Percentiles rank a stretch among this genome's conserved stretches.
These are phyloP conservation scores for Leistus spinibarbis DNA, from an alignment of 2,888 invertebrate species.

Conservation along the genomic window DNA sequence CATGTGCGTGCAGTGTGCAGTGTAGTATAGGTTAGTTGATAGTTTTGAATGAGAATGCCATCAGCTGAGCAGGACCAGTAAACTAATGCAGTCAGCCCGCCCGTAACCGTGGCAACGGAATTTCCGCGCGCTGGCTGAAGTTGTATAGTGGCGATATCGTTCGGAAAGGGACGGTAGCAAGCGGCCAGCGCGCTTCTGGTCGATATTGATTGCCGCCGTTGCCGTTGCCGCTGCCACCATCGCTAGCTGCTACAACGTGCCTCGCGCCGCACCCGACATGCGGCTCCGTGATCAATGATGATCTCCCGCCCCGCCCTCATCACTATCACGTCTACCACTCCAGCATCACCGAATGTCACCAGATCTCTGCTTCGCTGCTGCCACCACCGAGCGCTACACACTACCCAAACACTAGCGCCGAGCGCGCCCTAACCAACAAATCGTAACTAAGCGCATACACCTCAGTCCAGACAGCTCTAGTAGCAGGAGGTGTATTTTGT, in stretches of 20 bases:
- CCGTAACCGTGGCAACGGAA: neutral
- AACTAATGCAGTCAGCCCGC: neutral
- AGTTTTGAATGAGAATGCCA: neutral
- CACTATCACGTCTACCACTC: slow-evolving; percentile 10
- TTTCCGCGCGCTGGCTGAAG: neutral
- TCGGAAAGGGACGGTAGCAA: slow-evolving; percentile 30
- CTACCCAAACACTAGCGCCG: neutral
- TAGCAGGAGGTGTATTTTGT: neutral
- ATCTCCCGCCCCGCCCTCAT: slow-evolving; percentile 10
- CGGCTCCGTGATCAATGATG: slow-evolving; percentile 28
- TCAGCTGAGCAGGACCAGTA: neutral
- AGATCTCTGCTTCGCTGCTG: neutral
- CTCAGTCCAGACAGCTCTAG: neutral
- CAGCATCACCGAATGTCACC: slow-evolving; percentile 19
- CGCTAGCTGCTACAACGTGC: neutral
- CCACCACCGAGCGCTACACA: neutral
- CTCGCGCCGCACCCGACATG: slow-evolving; percentile 24
- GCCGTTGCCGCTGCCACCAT: slow-evolving; percentile 6
- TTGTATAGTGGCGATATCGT: slow-evolving; percentile 25
- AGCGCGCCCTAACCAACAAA: neutral
- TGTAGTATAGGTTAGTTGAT: no score
- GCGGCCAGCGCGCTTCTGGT: slow-evolving; percentile 2
- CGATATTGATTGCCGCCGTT: slow-evolving; percentile 33
- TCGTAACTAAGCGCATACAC: neutral
- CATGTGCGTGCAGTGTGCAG: neutral